A percentile compares a stretch with the other conserved stretches of the same genome.
Conservation (phyloP, 2,888 invertebrate genomes). For the Cheilosia urbana region DNA sequence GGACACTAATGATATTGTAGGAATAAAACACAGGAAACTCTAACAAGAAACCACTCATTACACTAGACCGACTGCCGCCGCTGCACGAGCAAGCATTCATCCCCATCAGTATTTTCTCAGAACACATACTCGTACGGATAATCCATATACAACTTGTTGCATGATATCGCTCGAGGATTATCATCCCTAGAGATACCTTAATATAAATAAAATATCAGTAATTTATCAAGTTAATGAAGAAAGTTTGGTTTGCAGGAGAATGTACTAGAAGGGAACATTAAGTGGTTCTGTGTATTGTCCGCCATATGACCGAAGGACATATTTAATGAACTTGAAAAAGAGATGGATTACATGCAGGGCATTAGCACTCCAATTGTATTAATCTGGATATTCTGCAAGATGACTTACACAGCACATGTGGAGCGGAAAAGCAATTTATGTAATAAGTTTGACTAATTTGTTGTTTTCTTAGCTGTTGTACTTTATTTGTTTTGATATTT, state of each 20-base stretch:
- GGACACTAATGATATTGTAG: constrained; percentile 20
- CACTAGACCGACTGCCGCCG: background rate
- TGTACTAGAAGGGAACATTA: constrained; percentile 36
- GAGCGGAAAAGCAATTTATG: constrained; percentile 18
- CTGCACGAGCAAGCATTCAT: constrained; percentile 9
- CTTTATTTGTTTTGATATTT: background rate
- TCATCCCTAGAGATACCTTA: constrained; percentile 65
- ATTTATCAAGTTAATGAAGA: constrained; percentile 75
- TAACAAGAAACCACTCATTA: background rate
- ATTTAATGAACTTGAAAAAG: constrained; percentile 66
- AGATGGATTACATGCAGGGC: constrained; percentile 47
- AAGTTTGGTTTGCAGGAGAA: constrained; percentile 59
- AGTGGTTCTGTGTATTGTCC: constrained; percentile 55
- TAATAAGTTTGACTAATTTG: constrained; percentile 14
- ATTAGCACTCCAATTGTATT: constrained; percentile 39
- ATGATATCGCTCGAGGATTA: constrained; percentile 41
- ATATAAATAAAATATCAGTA: constrained; percentile 70
- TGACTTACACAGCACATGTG: background rate
- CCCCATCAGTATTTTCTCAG: background rate
- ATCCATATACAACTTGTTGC: constrained; percentile 59
- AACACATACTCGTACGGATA: background rate
- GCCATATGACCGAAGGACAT: constrained; percentile 65
- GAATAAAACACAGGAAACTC: background rate
- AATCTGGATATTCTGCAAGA: constrained; percentile 31
- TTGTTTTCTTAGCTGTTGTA: background rate